Evolutionary conservation across 2,888 invertebrate genomes (phyloP), one percentile per base, ranked within the genome.

Genomic region (Hydrotaea diabolus): DNA sequence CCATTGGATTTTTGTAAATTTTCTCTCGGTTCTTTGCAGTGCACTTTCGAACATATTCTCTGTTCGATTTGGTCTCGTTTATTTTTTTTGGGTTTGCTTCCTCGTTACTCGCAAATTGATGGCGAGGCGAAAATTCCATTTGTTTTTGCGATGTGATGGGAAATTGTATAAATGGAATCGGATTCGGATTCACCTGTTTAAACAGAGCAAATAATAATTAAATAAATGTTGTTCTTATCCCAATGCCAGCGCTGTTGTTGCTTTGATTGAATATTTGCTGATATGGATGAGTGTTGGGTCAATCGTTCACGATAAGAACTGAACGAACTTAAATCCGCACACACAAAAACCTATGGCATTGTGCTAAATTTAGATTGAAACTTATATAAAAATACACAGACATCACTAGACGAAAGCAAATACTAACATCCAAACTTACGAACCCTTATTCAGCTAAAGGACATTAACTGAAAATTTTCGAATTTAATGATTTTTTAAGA

Each of bases 231-330:
- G 49, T 49, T 49, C 49, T 49, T n/a, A 4, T 15, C 2, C 49
- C 49, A 49, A n/a, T 49, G 11, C 4, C 11, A 3, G 3, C n/a
- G 49, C n/a, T n/a, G 49, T n/a, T 4, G n/a, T 49, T 15, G 49
- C 49, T n/a, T 8, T 49, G 49, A 49, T 49, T 49, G 49, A 49
- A 49, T 49, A n/a, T 2, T n/a, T 49, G 49, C 7, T n/a, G 49
- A 49, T 8, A n/a, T 49, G 49, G 49, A 49, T 49, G 49, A 49
- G 49, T 49, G 49, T 13, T 49, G 49, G n/a, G n/a, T 49, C 49
- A 49, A 49, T n/a, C n/a, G n/a, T 49, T 49, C 49, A 49, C n/a
- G 49, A 49, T 49, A 49, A 49, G 49, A 49, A 13, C 49, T n/a
- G 15, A n/a, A 49, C 49, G 49, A 49, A 7, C 49, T 4, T 7